A percentile compares a stretch with the other conserved stretches of the same genome.
Evolutionary conservation across 2,888 invertebrate species (phyloP).

Genomic region (Ormyrus rosae): DNA sequence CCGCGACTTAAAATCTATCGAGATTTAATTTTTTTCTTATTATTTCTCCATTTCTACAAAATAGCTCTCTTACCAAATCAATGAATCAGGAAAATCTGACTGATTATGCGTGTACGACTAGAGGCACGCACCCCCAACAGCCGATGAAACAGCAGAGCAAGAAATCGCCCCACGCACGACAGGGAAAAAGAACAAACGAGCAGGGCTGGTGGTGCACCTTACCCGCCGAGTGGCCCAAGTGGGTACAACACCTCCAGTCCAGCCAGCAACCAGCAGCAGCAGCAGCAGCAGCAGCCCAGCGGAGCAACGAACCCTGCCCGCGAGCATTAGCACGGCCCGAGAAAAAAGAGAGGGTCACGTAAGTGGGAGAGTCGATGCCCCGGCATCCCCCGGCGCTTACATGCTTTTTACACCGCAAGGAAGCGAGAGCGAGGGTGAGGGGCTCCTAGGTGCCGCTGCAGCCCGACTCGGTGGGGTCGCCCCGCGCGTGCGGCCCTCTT

Average conservation of each 20-base stretch:
- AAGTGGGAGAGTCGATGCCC: slow-evolving; percentile 51
- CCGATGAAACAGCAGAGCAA: neutral
- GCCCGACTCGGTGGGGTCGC: slow-evolving; percentile 63
- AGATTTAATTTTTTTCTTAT: too few species aligned
- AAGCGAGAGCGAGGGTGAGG: slow-evolving; percentile 31
- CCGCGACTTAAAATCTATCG: too few species aligned
- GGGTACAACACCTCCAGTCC: neutral
- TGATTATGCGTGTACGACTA: too few species aligned
- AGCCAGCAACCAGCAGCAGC: neutral
- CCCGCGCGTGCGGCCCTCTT: slow-evolving; percentile 71
- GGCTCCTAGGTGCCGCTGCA: slow-evolving; percentile 19
- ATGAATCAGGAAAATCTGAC: too few species aligned
- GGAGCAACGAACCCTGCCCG: slow-evolving; percentile 9
- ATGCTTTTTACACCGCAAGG: slow-evolving; percentile 41
- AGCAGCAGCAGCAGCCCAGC: neutral
- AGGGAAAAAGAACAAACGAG: neutral
- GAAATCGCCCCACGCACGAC: neutral
- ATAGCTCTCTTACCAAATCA: too few species aligned
- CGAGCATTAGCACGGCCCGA: slow-evolving; percentile 10
- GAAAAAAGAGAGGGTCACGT: slow-evolving; percentile 24
- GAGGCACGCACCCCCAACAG: too few species aligned
- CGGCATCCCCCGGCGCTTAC: slow-evolving; percentile 51
- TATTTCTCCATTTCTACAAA: too few species aligned
- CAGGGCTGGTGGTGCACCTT: slow-evolving; percentile 36
- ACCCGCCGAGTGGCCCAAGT: slow-evolving; percentile 13